These are phyloP conservation scores for Astropecten irregularis DNA, from an alignment of 53 echinoderm and acorn worm genomes.

Conservation along the genomic window DNA sequence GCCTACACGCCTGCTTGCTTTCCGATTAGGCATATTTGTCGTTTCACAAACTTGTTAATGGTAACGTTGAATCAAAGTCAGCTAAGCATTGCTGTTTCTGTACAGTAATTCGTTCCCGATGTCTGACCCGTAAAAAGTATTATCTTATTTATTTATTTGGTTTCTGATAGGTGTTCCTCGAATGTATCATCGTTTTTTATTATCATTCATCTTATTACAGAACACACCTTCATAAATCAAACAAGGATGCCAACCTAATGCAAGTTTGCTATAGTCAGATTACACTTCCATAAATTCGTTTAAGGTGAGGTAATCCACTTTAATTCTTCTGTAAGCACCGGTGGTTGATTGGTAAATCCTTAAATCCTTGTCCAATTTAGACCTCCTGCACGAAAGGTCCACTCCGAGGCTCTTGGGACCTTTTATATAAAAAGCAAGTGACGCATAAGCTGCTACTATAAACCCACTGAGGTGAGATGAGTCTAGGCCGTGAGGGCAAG, in stretches of 20 bases:
- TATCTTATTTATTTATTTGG: background rate
- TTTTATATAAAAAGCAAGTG: slow-evolving; percentile 34
- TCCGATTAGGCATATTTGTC: too few relatives aligned
- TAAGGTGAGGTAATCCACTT: background rate
- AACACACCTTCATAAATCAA: slow-evolving; percentile 32
- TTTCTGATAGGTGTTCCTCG: background rate
- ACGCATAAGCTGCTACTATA: background rate
- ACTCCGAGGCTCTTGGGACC: background rate
- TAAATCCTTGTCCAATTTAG: slow-evolving; percentile 27
- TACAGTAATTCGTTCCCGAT: too few relatives aligned
- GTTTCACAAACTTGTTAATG: too few relatives aligned
- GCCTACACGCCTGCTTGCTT: too few relatives aligned
- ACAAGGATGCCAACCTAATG: slow-evolving; percentile 24
- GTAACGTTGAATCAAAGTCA: too few relatives aligned
- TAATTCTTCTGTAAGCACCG: slow-evolving; percentile 2
- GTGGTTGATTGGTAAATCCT: slow-evolving; percentile 35
- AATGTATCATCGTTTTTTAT: slow-evolving; percentile 10
- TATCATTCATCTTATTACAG: slow-evolving; percentile 3
- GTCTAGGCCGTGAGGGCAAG: background rate
- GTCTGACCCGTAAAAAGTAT: background rate
- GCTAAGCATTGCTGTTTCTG: too few relatives aligned
- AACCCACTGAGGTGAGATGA: background rate
- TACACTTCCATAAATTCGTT: slow-evolving; percentile 16
- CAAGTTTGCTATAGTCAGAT: background rate
- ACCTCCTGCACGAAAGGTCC: slow-evolving; percentile 1